These are phyloP conservation scores for Tachypleus tridentatus DNA, from an alignment of 1,140 invertebrate genomes.

Conservation along the genomic window DNA sequence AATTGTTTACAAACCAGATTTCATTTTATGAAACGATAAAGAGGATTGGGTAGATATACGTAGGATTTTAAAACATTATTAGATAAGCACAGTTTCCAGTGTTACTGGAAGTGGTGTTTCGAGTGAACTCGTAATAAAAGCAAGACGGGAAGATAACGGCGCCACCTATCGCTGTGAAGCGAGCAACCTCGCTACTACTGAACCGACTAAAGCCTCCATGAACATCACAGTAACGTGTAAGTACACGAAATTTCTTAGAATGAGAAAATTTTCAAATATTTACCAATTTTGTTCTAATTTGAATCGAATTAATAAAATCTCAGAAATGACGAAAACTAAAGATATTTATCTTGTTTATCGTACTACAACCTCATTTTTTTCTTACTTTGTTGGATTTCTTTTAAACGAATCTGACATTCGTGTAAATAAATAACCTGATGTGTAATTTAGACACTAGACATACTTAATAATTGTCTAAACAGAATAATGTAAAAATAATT, in stretches of 20 bases:
- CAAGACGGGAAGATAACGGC: constrained; percentile 82
- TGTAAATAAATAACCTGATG: no score
- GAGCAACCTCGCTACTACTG: constrained; percentile 74
- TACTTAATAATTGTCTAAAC: background rate
- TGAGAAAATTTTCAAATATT: background rate
- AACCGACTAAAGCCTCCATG: constrained; percentile 67
- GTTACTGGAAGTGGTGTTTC: constrained; percentile 24
- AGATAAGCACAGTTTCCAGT: constrained; percentile 23
- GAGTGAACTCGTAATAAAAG: constrained; percentile 36
- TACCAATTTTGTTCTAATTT: constrained; percentile 1
- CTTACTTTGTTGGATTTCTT: no score
- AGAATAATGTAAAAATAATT: background rate
- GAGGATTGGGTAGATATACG: no score
- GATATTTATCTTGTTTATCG: background rate
- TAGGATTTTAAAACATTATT: background rate
- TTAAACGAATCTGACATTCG: no score
- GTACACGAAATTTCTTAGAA: background rate
- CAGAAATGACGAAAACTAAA: background rate
- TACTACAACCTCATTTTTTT: background rate
- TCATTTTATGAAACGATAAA: no score
- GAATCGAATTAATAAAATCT: background rate
- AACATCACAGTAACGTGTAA: constrained; percentile 54
- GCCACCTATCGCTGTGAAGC: constrained; percentile 85
- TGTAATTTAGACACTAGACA: no score
- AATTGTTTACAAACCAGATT: no score